Conservation (phyloP, 2,797 vertebrate genomes). For the Poeciliopsis paucimaculata region DNA sequence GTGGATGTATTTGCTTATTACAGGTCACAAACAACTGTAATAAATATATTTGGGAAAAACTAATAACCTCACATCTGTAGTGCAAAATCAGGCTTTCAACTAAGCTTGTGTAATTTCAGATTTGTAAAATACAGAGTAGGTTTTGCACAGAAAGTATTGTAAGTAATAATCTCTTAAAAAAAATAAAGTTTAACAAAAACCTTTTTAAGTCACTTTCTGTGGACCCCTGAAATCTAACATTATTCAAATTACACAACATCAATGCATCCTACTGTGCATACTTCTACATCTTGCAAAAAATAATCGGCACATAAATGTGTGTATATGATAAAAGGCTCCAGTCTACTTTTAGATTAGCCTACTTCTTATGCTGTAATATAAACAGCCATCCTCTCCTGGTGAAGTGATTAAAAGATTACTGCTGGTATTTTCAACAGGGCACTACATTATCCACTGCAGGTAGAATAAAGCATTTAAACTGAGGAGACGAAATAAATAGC, state of each 20-base stretch:
- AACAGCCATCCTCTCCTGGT: constrained; percentile 13
- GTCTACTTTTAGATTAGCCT: constrained; percentile 42
- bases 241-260: neutral
- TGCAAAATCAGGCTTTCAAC: neutral
- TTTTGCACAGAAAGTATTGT: neutral
- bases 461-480: neutral
- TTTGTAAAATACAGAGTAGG: neutral
- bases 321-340: neutral
- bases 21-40: neutral
- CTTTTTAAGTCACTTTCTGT: neutral
- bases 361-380: constrained; percentile 37
- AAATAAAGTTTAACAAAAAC: neutral
- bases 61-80: neutral
- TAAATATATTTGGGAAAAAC: neutral
- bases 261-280: neutral
- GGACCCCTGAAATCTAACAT: neutral
- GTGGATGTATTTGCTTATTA: neutral
- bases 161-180: neutral
- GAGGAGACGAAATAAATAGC: neutral
- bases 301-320: neutral
- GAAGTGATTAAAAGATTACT: constrained; percentile 64
- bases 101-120: neutral
- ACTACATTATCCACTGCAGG: neutral
- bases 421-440: constrained; percentile 12
- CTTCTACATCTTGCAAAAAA: neutral